phyloP scores from a whole-genome alignment of 2,888 invertebrate species.

The Ptychoptera albimana region DNA sequence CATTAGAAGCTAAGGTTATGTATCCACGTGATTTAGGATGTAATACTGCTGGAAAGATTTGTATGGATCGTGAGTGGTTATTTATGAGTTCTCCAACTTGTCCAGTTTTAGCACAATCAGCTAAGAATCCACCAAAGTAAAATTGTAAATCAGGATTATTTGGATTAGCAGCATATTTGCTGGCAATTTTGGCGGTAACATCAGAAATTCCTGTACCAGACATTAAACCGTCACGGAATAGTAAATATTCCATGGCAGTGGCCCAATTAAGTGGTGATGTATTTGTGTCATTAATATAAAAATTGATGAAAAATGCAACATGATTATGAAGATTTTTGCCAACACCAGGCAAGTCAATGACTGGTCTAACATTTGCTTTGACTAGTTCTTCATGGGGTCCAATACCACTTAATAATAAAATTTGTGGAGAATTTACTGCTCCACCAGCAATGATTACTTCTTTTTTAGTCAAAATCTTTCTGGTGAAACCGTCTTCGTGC shows the following conservation, averaged over 20 bases:
- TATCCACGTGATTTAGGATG: slow-evolving; percentile 77
- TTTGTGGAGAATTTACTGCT: slow-evolving; percentile 86
- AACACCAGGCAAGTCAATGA: slow-evolving; percentile 64
- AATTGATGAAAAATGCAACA: slow-evolving; percentile 63
- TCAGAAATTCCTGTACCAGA: slow-evolving; percentile 77
- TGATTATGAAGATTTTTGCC: slow-evolving; percentile 77
- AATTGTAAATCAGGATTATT: slow-evolving; percentile 72
- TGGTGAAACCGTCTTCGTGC: slow-evolving; percentile 30
- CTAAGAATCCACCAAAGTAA: slow-evolving; percentile 76
- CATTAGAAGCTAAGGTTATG: slow-evolving; percentile 51
- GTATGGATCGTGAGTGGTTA: slow-evolving; percentile 49
- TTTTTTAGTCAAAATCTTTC: slow-evolving; percentile 56
- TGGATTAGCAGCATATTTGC: slow-evolving; percentile 56
- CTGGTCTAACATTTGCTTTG: slow-evolving; percentile 42
- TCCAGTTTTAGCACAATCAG: slow-evolving; percentile 72
- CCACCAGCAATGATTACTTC: slow-evolving; percentile 67
- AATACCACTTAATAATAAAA: slow-evolving; percentile 79
- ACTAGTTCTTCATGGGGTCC: slow-evolving; percentile 59
- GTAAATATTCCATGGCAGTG: slow-evolving; percentile 77
- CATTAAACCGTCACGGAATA: slow-evolving; percentile 79
- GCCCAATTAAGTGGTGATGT: slow-evolving; percentile 81
- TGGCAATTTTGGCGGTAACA: slow-evolving; percentile 69
- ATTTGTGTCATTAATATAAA: slow-evolving; percentile 69
- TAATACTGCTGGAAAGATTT: slow-evolving; percentile 65
- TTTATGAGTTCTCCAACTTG: slow-evolving; percentile 66